A percentile compares a stretch with the other conserved stretches of the same genome.
phyloP scores from a whole-genome alignment of 2,888 invertebrate species.

The Pasiphila rectangulata region DNA sequence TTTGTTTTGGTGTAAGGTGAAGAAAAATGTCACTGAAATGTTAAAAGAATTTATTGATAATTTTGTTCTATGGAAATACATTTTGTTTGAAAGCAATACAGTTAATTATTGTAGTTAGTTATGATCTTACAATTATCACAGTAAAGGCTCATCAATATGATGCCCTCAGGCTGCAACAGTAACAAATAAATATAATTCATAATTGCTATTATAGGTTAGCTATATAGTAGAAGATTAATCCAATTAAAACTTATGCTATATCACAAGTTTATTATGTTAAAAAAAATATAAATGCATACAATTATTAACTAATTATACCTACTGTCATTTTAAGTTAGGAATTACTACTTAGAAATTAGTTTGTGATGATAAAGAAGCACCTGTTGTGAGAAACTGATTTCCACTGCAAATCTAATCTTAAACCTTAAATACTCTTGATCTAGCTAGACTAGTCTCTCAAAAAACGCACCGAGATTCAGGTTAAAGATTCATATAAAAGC shows the following conservation, averaged over 20 bases:
- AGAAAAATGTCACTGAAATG: conserved; percentile 2
- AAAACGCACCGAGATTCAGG: neutral
- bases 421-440: too few relatives aligned
- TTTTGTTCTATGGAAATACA: conserved; percentile 8
- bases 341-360: too few relatives aligned
- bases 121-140: neutral
- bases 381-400: too few relatives aligned
- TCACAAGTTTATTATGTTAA: conserved; percentile 14
- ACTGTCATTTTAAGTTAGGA: neutral
- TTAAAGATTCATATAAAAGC: too few relatives aligned
- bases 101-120: neutral
- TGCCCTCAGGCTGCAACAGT: too few relatives aligned
- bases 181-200: too few relatives aligned
- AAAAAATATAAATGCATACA: conserved; percentile 16
- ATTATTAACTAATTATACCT: neutral
- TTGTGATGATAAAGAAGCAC: conserved; percentile 9
- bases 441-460: too few relatives aligned
- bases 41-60: conserved; percentile 16
- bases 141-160: neutral
- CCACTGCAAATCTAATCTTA: too few relatives aligned
- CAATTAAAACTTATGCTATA: conserved; percentile 16
- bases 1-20: conserved; percentile 1
- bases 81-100: conserved; percentile 1
- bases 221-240: too few relatives aligned
- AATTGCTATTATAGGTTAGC: too few relatives aligned